Evolutionary conservation across 2,888 invertebrate species (phyloP), one percentile per base, ranked within the genome.

Genomic region (Drosophila cognata): DNA sequence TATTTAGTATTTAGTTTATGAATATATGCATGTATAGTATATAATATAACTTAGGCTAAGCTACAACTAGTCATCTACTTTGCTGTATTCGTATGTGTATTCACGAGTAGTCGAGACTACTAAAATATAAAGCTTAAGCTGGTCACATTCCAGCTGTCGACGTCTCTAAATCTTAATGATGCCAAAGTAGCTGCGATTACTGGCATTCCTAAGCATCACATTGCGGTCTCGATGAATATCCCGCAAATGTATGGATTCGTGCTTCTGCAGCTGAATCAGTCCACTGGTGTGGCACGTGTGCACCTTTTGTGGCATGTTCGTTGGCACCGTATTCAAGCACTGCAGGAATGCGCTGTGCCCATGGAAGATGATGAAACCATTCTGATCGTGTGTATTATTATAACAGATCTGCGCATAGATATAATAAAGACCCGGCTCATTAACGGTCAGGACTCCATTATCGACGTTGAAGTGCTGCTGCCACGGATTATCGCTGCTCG

Each of bases 181-280:
- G 41, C 97, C 97, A 82, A 97, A 97, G 94, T 97, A 97, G 84
- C 97, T 97, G 91, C 97, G 97, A 78, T 96, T 96, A 18, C 95
- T 95, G 21, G 95, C 95, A 16, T 95, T 95, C 28, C 95, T 95
- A 4, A 92, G 73, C 58, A 90, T 83, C 4, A 86, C 91, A 60
- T 74, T 81, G 16, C 91, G 92, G 80, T 92, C 91, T n/a, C 74
- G 87, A 65, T 92, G 92, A 2, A 97, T 94, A 87, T 97, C 97
- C 61, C 95, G 94, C 16, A 97, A 93, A 7, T 95, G 95, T 18
- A 97, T 93, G 28, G 93, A 94, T 89, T 97, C 97, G 18, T 95
- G 95, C 35, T 94, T 94, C 51, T 94, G 93, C 11, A 96, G 93
- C 92, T 95, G 94, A 35, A 95, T 94, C 1, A 95, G 95, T 1